phyloP scores from a whole-genome alignment of 2,797 vertebrate genomes.

The Mormyrops attenuatus region DNA sequence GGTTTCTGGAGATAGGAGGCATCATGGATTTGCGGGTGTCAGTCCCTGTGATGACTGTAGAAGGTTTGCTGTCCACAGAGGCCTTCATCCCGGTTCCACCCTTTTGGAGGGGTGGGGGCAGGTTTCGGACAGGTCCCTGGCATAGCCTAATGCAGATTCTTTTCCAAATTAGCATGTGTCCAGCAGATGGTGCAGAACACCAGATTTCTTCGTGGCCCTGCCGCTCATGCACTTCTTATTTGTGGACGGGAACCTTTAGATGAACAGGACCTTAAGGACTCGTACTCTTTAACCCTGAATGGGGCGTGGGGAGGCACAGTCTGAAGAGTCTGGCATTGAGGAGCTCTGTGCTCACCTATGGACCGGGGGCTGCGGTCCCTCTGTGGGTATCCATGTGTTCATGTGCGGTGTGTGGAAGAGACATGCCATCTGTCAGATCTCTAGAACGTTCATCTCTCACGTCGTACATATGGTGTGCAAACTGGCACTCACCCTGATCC shows the following conservation, averaged over 20 bases:
- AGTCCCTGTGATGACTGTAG: background rate
- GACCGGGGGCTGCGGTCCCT: background rate
- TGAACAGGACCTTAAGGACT: background rate
- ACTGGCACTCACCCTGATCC: background rate
- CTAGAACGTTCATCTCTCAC: background rate
- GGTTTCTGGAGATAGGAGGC: background rate
- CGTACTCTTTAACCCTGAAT: background rate
- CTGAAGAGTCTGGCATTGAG: background rate
- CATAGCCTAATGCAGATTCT: background rate
- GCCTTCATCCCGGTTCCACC: background rate
- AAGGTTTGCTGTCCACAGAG: background rate
- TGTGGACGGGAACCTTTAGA: background rate
- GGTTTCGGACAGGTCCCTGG: background rate
- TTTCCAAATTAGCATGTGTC: background rate
- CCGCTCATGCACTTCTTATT: background rate
- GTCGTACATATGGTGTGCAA: background rate
- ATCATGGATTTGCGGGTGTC: background rate
- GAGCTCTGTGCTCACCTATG: background rate
- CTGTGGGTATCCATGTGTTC: background rate
- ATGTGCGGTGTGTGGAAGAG: background rate
- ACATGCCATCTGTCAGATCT: background rate
- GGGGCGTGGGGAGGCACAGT: background rate
- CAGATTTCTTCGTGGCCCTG: too few relatives aligned
- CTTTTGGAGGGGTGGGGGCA: background rate
- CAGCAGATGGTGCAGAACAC: background rate